Conservation (phyloP, 2,888 invertebrate species). For the Pantelozetes paolii region DNA sequence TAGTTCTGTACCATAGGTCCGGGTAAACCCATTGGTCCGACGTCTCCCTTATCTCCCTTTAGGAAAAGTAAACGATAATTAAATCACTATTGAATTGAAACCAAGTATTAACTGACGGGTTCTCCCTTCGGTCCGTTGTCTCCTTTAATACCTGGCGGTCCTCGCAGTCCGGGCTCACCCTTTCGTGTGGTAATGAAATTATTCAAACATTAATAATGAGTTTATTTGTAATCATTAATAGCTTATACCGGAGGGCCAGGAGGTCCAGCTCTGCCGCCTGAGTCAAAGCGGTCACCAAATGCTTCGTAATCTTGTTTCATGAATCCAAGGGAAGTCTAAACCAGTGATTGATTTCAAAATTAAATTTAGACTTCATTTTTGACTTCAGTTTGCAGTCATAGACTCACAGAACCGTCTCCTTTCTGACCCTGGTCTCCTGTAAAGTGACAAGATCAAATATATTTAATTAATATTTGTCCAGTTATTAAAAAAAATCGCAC, state of each 20-base stretch:
- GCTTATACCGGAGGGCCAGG: constrained; percentile 59
- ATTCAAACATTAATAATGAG: not conserved
- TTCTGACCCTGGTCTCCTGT: constrained; percentile 43
- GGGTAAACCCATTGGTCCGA: constrained; percentile 92
- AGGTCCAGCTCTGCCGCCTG: constrained; percentile 68
- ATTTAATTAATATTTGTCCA: constrained; percentile 10
- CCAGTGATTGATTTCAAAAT: not conserved
- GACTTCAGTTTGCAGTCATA: not conserved
- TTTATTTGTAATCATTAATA: constrained; percentile 15
- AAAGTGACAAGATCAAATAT: constrained; percentile 34
- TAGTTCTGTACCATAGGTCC: constrained; percentile 73
- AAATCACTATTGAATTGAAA: constrained; percentile 20
- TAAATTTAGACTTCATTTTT: not conserved
- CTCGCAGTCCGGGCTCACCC: constrained; percentile 62
- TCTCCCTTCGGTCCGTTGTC: constrained; percentile 81
- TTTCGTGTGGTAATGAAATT: constrained; percentile 33
- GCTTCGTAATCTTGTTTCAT: constrained; percentile 43
- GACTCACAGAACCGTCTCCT: constrained; percentile 28
- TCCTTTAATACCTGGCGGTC: constrained; percentile 79
- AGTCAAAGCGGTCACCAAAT: constrained; percentile 39
- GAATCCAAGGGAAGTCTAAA: constrained; percentile 31
- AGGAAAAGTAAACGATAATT: constrained; percentile 49
- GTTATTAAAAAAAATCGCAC: constrained; percentile 52
- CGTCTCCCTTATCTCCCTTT: constrained; percentile 78
- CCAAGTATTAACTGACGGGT: constrained; percentile 60